Percentiles rank a stretch among this genome's conserved stretches.
Conservation (phyloP, 2,113 vertebrate species). For the Epinephelus lanceolatus region DNA sequence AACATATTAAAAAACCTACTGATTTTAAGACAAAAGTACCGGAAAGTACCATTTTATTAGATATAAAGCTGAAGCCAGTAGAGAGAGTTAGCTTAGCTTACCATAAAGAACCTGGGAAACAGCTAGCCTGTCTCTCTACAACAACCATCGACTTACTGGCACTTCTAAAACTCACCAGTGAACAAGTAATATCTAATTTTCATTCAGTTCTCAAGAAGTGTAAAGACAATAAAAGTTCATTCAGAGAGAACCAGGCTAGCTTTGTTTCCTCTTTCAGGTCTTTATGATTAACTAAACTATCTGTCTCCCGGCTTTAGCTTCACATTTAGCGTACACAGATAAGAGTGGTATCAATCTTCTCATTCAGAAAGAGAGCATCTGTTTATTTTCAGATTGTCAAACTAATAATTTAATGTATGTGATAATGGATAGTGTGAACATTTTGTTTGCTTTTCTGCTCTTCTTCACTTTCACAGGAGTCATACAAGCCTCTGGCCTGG, state of each 20-base stretch:
- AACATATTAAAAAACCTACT: no score
- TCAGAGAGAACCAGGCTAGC: not conserved
- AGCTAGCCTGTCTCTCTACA: no score
- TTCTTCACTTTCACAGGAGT: slow-evolving; percentile 62
- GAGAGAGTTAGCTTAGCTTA: no score
- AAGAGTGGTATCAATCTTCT: not conserved
- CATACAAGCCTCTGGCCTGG: slow-evolving; percentile 65
- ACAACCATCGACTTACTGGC: not conserved
- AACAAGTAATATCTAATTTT: not conserved
- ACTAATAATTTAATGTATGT: not conserved
- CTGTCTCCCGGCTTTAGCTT: not conserved
- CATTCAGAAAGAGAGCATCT: not conserved
- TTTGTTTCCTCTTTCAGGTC: not conserved
- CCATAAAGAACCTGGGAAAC: no score
- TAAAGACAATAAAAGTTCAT: not conserved
- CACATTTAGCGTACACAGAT: not conserved
- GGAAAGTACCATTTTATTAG: no score
- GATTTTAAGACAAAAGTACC: no score
- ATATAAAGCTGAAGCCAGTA: no score
- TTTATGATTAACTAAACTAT: not conserved
- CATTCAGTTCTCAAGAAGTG: not conserved
- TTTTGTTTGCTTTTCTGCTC: not conserved
- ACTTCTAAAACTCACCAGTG: not conserved
- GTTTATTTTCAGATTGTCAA: not conserved
- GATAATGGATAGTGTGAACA: not conserved